Evolutionary conservation across 1,140 invertebrate genomes (phyloP).

Genomic region (Leptestheria dahalacensis): DNA sequence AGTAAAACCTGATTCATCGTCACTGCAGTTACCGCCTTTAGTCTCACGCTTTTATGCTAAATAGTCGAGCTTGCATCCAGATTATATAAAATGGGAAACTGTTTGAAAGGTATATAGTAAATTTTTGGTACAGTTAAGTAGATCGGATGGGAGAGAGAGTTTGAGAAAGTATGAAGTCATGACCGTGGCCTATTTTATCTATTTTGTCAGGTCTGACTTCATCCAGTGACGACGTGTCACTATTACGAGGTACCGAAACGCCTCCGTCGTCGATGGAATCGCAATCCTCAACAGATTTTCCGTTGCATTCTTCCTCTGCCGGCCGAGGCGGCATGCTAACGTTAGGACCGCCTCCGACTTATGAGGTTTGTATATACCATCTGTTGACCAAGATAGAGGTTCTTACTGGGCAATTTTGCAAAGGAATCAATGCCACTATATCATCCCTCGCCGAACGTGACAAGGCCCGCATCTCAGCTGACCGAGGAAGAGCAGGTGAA

Average conservation of each 20-base stretch:
- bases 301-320: not conserved
- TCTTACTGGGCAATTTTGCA: not conserved
- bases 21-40: too few relatives aligned
- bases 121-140: not conserved
- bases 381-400: not conserved
- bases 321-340: not conserved
- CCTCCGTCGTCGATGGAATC: conserved; percentile 7
- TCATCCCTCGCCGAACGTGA: conserved; percentile 29
- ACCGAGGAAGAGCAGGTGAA: conserved; percentile 76
- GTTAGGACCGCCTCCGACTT: conserved; percentile 11
- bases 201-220: conserved; percentile 9
- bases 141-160: not conserved
- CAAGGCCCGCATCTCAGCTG: conserved; percentile 28
- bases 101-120: conserved; percentile 9
- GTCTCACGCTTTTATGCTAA: too few relatives aligned
- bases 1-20: too few relatives aligned
- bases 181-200: conserved; percentile 1
- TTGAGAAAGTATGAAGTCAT: not conserved
- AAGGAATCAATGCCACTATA: conserved; percentile 23
- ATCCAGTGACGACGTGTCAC: conserved; percentile 9
- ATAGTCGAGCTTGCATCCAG: not conserved
- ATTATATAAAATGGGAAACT: conserved; percentile 11
- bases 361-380: conserved; percentile 4
- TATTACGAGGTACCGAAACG: conserved; percentile 9
- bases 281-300: conserved; percentile 6